Evolutionary conservation across 2,113 vertebrate genomes (phyloP), one percentile per base, ranked within the genome.

Genomic region (Microcebus griseorufus): DNA sequence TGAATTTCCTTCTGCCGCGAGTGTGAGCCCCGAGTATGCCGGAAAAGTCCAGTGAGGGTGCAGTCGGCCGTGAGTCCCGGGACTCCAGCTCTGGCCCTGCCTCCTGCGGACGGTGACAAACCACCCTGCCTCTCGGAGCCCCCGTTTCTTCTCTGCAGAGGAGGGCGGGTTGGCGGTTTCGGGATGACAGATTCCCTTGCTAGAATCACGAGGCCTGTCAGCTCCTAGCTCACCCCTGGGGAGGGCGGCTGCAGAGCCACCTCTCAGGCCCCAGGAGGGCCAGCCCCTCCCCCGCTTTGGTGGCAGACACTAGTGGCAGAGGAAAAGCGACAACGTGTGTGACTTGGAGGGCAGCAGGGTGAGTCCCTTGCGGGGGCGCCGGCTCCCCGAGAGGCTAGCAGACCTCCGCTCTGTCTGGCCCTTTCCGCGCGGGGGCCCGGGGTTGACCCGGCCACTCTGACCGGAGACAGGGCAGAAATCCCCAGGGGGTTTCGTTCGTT

Each of bases 401-500:
- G 22, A 10, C 32, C 10, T 2, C 9, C 7, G 14, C 39, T 70
- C 29, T 29, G 37, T 86, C 48, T 2, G 42, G 48, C 45, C 34
- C 1, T 12, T 83, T 70, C 0, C 1, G 67, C 84, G 42, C 67
- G 0, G 25, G 39, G 82, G 32, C 64, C 18, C 60, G 5, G 18
- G 62, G 29, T 13, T 92, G 83, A 48, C 76, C 22, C 25, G 9
- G 22, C n/a, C 0, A 2, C 18, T 72, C 32, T 60, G 72, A n/a
- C 62, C 8, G 9, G 84, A 85, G 67, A n/a, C 10, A 3, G 70
- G 34, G 27, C 83, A 97, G 95, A 92, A 92, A 73, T 94, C 82
- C 69, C 93, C 93, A 81, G 95, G 92, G 88, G 75, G 7, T 86
- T 84, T 67, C 70, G 48, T 75, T 53, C 81, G 89, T 32, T 76